A percentile compares a stretch with the other conserved stretches of the same genome.
phyloP scores from a whole-genome alignment of 2,888 invertebrate species.

The Caenorhabditis sp. region DNA sequence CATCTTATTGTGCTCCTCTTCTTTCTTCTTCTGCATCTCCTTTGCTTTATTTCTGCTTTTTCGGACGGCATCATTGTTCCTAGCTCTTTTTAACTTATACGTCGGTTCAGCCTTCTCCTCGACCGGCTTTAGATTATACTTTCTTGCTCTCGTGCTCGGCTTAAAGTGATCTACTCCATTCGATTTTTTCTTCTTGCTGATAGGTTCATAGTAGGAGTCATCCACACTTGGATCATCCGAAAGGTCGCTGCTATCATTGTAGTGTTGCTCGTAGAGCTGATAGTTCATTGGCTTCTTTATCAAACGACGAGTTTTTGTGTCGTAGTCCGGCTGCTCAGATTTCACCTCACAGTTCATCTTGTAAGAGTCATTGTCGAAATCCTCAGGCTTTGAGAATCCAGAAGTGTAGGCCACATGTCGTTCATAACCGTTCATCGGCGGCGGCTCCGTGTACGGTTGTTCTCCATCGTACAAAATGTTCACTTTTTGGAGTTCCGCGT shows the following conservation, averaged over 20 bases:
- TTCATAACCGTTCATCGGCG: conserved; percentile 32
- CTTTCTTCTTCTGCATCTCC: conserved; percentile 49
- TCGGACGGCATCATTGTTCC: conserved; percentile 69
- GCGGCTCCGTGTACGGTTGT: conserved; percentile 19
- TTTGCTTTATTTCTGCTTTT: conserved; percentile 64
- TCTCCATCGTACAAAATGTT: conserved; percentile 55
- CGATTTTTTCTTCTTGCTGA: conserved; percentile 3
- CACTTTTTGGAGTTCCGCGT: conserved; percentile 53
- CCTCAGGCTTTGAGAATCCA: conserved; percentile 23
- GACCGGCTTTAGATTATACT: conserved; percentile 56
- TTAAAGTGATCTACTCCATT: conserved; percentile 36
- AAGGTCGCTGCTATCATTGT: neutral
- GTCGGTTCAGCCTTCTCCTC: conserved; percentile 60
- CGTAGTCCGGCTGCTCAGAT: neutral
- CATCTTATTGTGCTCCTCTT: conserved; percentile 48
- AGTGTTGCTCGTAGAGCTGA: conserved; percentile 17
- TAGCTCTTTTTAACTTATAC: conserved; percentile 63
- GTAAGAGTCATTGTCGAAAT: conserved; percentile 28
- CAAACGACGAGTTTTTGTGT: neutral
- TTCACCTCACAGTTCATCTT: conserved; percentile 47
- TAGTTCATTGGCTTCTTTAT: conserved; percentile 9
- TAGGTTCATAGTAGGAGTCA: conserved; percentile 31
- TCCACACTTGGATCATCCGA: conserved; percentile 17
- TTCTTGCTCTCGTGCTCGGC: conserved; percentile 56
- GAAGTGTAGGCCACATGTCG: conserved; percentile 29